These are phyloP conservation scores for Actinia equina DNA, from an alignment of 64 coral and sea anemone species.

Conservation along the genomic window DNA sequence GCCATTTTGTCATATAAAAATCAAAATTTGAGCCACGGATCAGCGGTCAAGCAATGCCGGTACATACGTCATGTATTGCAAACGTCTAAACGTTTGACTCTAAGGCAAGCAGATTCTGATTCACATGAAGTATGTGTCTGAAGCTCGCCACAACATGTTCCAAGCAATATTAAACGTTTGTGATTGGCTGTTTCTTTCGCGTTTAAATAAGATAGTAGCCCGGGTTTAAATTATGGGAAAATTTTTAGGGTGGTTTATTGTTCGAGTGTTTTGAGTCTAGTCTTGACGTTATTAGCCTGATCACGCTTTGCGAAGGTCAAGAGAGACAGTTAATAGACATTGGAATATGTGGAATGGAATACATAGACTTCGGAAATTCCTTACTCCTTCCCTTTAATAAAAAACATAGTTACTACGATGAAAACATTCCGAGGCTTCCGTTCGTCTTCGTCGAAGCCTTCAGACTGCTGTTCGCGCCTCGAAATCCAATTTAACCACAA, in stretches of 20 bases:
- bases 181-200: background rate
- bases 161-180: background rate
- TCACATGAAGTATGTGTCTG: background rate
- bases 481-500: too few species aligned
- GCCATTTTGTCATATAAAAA: background rate
- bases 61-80: constrained; percentile 2
- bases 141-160: constrained; percentile 9
- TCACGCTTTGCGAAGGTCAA: background rate
- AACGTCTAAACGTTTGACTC: background rate
- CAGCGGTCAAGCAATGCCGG: background rate
- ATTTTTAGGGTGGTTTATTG: background rate
- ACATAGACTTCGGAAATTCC: background rate
- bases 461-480: too few species aligned
- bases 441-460: too few species aligned
- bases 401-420: too few species aligned
- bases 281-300: background rate
- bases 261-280: background rate
- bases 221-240: background rate
- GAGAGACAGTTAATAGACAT: background rate
- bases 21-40: constrained; percentile 21
- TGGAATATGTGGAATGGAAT: background rate
- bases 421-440: too few species aligned
- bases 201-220: background rate
- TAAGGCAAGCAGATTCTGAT: background rate
- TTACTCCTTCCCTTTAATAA: too few species aligned